Percentiles rank a stretch among this genome's conserved stretches.
Conservation (phyloP, 2,888 invertebrate species). For the Cosmia trapezina region DNA sequence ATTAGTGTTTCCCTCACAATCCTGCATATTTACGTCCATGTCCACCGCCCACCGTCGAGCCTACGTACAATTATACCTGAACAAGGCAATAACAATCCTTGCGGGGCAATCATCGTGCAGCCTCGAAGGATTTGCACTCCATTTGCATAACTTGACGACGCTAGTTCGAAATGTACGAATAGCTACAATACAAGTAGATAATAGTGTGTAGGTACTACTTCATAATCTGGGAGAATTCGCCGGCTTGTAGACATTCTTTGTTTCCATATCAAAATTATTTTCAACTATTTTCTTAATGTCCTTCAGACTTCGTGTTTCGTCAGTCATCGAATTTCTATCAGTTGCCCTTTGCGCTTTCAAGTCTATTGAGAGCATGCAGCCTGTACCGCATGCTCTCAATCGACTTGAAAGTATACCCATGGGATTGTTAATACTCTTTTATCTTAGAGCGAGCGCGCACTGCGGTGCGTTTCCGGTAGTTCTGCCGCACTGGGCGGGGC, state of each 20-base stretch:
- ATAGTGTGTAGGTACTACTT: not conserved
- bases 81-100: constrained; percentile 54
- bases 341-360: no score
- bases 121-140: constrained; percentile 43
- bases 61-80: constrained; percentile 44
- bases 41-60: constrained; percentile 37
- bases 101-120: constrained; percentile 55
- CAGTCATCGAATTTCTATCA: no score
- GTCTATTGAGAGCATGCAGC: no score
- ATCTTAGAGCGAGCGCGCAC: no score
- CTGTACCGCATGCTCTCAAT: no score
- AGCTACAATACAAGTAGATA: not conserved
- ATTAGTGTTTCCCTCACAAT: constrained; percentile 13
- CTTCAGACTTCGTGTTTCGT: no score
- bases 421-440: no score
- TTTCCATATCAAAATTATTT: no score
- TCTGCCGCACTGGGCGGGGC: no score
- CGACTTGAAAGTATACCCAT: no score
- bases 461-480: no score
- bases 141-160: constrained; percentile 62
- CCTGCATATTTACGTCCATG: constrained; percentile 33
- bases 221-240: not conserved
- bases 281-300: no score
- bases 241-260: not conserved
- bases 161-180: constrained; percentile 3